Evolutionary conservation across 1,140 invertebrate species (phyloP), one percentile per base, ranked within the genome.

Genomic region (Druon quercuslanigerum): DNA sequence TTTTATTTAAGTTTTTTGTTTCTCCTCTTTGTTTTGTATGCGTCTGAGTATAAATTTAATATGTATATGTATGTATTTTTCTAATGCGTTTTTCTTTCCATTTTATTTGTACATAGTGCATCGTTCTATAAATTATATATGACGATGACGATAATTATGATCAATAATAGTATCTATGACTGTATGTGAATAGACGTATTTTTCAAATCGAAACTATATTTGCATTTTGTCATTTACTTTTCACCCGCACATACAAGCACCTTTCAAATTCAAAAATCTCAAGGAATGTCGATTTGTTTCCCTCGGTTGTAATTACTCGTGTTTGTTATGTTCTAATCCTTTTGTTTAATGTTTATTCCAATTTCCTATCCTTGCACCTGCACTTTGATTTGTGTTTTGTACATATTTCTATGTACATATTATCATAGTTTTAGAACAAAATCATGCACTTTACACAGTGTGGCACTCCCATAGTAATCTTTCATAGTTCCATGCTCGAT

Each of bases 121-220:
- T 75, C 51, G 73, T 82, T 84, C 76, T 84, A 85, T 70, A 87
- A 85, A 81, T 81, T 86, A 81, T 79, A 79, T 78, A 56, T 79
- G 50, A 50, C 60, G 17, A 51, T 75, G 3, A 71, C 13, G 25
- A 75, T 52, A 50, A 78, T 83, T 82, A 82, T 82, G 76, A 83
- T 83, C 81, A 74, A 66, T 16, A n/a, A 66, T 66, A 66, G 60
- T 66, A 66, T 66, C 5, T 8, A 79, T 81, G 75, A 85, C 54
- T 89, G 83, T 88, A 86, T 86, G 85, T 88, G 80, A 89, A 90
- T 89, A 90, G 86, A 89, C 74, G 81, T 79, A 82, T 85, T 87
- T 86, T 87, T 87, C 84, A 66, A 66, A 84, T 86, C 82, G 75
- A 90, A 87, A 87, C 80, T 79, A 84, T 76, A 79, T 74, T 78